These are phyloP conservation scores for Gavialis gangeticus DNA, from an alignment of 2,113 vertebrate species.

Conservation along the genomic window DNA sequence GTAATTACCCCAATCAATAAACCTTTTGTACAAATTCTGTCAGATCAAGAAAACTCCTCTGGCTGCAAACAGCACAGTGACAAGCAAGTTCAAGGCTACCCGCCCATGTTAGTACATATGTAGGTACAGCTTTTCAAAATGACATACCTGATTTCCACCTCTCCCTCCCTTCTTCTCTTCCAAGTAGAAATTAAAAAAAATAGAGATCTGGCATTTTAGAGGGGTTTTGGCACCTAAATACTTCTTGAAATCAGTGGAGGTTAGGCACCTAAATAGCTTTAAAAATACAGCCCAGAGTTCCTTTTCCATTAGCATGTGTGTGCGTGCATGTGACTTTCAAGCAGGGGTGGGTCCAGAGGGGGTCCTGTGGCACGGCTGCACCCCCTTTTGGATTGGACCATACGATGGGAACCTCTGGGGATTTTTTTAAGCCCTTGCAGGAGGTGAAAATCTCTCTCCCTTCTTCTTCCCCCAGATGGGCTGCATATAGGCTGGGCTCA, in stretches of 20 bases:
- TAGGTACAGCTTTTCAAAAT: slow-evolving; percentile 12
- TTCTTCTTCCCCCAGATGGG: too few species aligned
- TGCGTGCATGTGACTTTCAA: neutral
- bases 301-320: neutral
- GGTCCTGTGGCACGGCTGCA: too few species aligned
- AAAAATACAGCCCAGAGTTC: neutral
- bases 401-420: too few species aligned
- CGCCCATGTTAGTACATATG: neutral
- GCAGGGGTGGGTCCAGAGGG: too few species aligned
- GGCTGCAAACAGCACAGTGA: neutral
- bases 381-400: too few species aligned
- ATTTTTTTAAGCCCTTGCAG: too few species aligned
- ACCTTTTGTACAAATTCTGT: slow-evolving; percentile 43
- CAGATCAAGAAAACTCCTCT: slow-evolving; percentile 14
- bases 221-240: neutral
- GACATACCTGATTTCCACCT: neutral
- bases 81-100: slow-evolving; percentile 12
- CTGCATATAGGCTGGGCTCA: too few species aligned
- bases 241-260: neutral
- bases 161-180: neutral
- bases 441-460: too few species aligned
- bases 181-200: neutral
- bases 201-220: neutral
- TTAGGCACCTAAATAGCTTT: neutral
- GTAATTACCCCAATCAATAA: slow-evolving; percentile 57